Evolutionary conservation across 1,140 invertebrate genomes (phyloP).

Genomic region (Magallana gigas): DNA sequence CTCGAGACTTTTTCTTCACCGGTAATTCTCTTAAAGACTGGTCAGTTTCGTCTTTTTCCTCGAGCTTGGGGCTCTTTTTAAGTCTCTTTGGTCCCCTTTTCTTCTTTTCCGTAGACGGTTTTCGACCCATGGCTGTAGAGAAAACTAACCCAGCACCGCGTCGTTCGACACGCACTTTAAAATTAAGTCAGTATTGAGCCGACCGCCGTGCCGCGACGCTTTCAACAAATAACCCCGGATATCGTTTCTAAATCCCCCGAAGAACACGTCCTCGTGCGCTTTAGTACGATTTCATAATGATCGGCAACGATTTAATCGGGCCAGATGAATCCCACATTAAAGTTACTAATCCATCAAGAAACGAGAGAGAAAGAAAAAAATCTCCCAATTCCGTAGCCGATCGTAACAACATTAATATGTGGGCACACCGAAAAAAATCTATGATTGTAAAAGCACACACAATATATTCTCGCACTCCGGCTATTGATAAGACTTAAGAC

Average conservation of each 20-base stretch:
- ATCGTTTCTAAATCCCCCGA: slow-evolving; percentile 48
- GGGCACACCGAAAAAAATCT: slow-evolving; percentile 38
- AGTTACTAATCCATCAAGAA: slow-evolving; percentile 46
- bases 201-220: slow-evolving; percentile 45
- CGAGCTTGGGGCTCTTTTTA: slow-evolving; percentile 18
- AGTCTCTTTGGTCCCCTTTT: slow-evolving; percentile 40
- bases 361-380: slow-evolving; percentile 47
- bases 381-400: slow-evolving; percentile 53
- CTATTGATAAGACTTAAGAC: slow-evolving; percentile 28
- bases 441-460: slow-evolving; percentile 37
- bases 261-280: slow-evolving; percentile 48
- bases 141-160: slow-evolving; percentile 40
- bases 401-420: slow-evolving; percentile 56
- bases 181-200: slow-evolving; percentile 49
- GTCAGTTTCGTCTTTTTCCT: not conserved
- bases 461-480: slow-evolving; percentile 28
- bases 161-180: slow-evolving; percentile 53
- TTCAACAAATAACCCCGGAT: slow-evolving; percentile 42
- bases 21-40: slow-evolving; percentile 24
- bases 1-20: slow-evolving; percentile 24
- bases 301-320: slow-evolving; percentile 39
- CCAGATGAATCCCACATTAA: slow-evolving; percentile 41
- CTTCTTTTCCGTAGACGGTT: slow-evolving; percentile 53
- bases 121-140: slow-evolving; percentile 51
- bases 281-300: slow-evolving; percentile 47